Base-by-base conservation (phyloP, 2,797 vertebrate species). In the Micropoecilia bifurca region DNA sequence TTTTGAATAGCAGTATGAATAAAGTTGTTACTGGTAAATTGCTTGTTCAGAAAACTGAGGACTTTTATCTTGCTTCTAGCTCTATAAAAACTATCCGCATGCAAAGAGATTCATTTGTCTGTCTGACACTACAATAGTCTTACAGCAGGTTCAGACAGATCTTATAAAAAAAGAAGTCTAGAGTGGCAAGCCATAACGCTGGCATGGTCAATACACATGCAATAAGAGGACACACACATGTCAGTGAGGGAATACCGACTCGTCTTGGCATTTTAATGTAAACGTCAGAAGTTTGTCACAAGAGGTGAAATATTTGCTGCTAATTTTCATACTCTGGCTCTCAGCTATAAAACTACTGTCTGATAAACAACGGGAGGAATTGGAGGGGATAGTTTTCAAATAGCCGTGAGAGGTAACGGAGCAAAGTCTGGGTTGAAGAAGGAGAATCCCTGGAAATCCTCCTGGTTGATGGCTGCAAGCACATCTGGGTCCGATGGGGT, bases 401-500 rank as follows among this genome's bases (percentile, higher is more conserved):
- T 90, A 41, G 95, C 94, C 0, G 96, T 96, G 81, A 96, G 95
- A 20, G 95, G 95, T 3, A 95, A 93, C 1, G 92, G 83, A 30
- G 95, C 92, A 72, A 97, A 97, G 83, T 97, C 96, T 0, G 95
- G 91, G 89, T 98, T 98, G 47, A 96, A 90, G 84, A 95, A 98
- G 84, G 97, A 96, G 92, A 98, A 98, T 57, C 96, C 97, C 82
- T 95, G 89, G 88, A 98, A 98, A 83, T 98, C 97, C 0, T 96
- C 95, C 93, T 97, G 97, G 90, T 97, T 96, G 1, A 98, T 96
- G 74, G 95, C 97, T 41, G 97, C 97, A 18, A 98, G 94, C 20
- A 98, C 92, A 18, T 97, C 94, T 4, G 97, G 97, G 90, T 98
- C 97, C 1, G 97, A 98, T 2, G 97, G 97, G 0, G 97, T 98